Evolutionary conservation across 2,113 vertebrate species (phyloP).

Genomic region (Manacus vitellinus): DNA sequence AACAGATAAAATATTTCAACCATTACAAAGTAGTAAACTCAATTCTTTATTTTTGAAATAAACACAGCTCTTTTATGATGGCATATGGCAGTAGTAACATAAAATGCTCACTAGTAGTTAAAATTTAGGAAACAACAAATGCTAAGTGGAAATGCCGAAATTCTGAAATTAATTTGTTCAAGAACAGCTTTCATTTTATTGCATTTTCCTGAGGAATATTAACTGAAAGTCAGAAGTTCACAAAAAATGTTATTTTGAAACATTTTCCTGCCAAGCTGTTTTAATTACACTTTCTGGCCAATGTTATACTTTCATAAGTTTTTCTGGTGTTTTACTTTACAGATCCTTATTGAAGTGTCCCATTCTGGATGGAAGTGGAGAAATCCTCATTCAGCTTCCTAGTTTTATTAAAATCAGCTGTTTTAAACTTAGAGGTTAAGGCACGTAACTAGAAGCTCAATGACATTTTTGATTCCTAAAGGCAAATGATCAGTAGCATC

Average conservation of each 20-base stretch:
- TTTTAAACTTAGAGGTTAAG: background rate
- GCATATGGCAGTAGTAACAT: background rate
- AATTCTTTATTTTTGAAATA: background rate
- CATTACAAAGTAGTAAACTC: background rate
- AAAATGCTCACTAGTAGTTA: background rate
- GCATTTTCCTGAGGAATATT: background rate
- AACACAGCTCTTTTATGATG: background rate
- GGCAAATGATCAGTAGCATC: background rate
- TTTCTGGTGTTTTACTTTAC: background rate
- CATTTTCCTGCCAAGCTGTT: background rate
- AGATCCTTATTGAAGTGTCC: background rate
- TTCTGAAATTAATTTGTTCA: background rate
- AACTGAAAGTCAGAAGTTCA: background rate
- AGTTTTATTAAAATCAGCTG: background rate
- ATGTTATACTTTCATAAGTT: background rate
- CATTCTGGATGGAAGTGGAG: background rate
- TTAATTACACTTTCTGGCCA: background rate
- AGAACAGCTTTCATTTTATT: background rate
- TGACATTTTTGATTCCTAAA: background rate
- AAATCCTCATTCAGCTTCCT: background rate
- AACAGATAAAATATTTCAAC: conserved; percentile 1
- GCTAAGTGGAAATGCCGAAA: background rate
- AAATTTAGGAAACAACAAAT: background rate
- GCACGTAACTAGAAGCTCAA: background rate
- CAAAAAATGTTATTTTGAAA: background rate